A percentile compares a stretch with the other conserved stretches of the same genome.
Evolutionary conservation across 2,113 vertebrate species (phyloP).

Genomic region (Archocentrus centrarchus): DNA sequence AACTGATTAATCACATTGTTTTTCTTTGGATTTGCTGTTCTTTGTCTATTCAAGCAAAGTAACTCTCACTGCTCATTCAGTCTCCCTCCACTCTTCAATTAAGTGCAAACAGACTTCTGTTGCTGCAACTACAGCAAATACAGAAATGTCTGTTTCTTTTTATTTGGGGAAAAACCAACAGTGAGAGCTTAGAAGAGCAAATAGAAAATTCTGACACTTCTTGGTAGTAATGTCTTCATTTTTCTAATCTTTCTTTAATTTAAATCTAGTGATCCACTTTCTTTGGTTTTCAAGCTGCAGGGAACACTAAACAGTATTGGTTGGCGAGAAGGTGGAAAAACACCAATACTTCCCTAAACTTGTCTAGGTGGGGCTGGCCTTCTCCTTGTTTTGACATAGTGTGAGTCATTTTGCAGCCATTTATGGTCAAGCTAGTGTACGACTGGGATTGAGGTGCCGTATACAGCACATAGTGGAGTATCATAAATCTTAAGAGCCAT

Average conservation of each 20-base stretch:
- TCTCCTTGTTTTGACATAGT: background rate
- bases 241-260: conserved; percentile 3
- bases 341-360: background rate
- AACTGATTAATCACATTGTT: conserved; percentile 34
- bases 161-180: conserved; percentile 17
- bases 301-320: background rate
- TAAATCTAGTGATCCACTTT: background rate
- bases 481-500: no score
- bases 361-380: background rate
- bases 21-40: conserved; percentile 30
- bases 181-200: conserved; percentile 24
- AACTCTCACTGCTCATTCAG: background rate
- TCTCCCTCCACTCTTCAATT: conserved; percentile 4
- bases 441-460: no score
- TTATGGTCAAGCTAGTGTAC: no score
- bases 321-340: background rate
- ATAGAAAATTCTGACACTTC: conserved; percentile 13
- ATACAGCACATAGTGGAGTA: no score
- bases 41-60: conserved; percentile 17
- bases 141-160: conserved; percentile 2
- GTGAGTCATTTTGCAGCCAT: background rate
- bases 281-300: background rate
- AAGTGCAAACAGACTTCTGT: conserved; percentile 18
- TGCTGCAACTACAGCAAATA: conserved; percentile 25
- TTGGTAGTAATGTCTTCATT: background rate